phyloP scores from a whole-genome alignment of 2,888 invertebrate species.

The Stenodera caucasica region DNA sequence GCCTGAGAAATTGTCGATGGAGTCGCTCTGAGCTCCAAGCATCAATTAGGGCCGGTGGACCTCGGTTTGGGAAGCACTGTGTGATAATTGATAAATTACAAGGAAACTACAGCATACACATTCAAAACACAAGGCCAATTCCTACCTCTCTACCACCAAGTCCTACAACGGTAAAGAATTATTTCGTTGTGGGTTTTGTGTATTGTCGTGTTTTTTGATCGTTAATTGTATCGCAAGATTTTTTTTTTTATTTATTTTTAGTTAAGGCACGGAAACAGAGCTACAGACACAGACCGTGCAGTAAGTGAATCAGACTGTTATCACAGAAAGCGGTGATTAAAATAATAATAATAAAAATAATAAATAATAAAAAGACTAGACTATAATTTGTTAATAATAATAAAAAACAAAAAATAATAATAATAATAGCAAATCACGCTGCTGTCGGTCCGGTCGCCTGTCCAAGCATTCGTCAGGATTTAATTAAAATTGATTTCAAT shows the following conservation, averaged over 20 bases:
- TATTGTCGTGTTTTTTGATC: constrained; percentile 32
- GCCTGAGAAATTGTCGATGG: too few relatives aligned
- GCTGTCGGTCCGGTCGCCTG: constrained; percentile 35
- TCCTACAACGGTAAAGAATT: constrained; percentile 32
- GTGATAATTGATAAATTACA: too few relatives aligned
- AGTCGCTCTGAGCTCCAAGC: too few relatives aligned
- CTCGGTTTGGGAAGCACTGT: too few relatives aligned
- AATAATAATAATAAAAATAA: constrained; percentile 34
- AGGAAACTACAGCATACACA: constrained; percentile 47
- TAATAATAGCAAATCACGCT: constrained; percentile 38
- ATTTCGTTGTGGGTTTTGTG: background rate
- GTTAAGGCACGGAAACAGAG: constrained; percentile 52
- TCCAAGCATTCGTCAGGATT: constrained; percentile 45
- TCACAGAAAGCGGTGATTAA: constrained; percentile 56
- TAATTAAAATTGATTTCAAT: background rate
- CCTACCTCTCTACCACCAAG: constrained; percentile 36
- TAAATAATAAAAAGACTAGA: constrained; percentile 7
- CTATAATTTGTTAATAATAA: constrained; percentile 29
- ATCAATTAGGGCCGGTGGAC: too few relatives aligned
- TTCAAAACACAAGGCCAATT: constrained; percentile 48
- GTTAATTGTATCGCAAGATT: too few relatives aligned
- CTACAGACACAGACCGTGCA: constrained; percentile 56
- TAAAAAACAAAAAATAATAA: background rate
- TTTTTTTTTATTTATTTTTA: background rate
- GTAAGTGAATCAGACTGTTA: constrained; percentile 54